Percentiles rank a stretch among this genome's conserved stretches.
Evolutionary conservation across 2,113 vertebrate genomes (phyloP).

Genomic region (Rhinopomastus cyanomelas): DNA sequence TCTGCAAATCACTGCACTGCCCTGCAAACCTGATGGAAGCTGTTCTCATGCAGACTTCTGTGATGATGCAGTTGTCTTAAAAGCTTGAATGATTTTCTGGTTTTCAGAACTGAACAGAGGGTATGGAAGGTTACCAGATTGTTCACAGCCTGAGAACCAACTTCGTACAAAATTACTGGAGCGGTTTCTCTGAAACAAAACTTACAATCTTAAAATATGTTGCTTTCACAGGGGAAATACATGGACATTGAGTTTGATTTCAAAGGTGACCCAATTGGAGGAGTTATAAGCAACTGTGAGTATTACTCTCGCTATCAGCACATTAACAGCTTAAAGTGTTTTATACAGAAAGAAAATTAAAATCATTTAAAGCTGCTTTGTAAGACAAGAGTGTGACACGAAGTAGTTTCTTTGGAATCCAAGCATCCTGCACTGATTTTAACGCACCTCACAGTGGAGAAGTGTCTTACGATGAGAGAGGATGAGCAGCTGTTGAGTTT

Average conservation of each 20-base stretch:
- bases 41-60: background rate
- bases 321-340: background rate
- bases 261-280: slow-evolving; percentile 96
- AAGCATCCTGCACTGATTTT: background rate
- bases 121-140: background rate
- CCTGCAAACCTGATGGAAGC: background rate
- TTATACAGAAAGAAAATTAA: background rate
- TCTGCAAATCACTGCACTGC: background rate
- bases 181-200: background rate
- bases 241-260: slow-evolving; percentile 99
- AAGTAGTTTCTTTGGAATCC: background rate
- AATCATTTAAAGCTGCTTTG: background rate
- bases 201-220: background rate
- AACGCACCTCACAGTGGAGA: background rate
- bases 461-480: background rate
- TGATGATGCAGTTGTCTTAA: background rate
- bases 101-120: background rate
- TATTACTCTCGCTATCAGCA: slow-evolving; percentile 43
- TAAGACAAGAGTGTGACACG: background rate
- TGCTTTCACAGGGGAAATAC: slow-evolving; percentile 91
- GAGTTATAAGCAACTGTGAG: slow-evolving; percentile 99
- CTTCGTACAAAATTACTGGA: background rate
- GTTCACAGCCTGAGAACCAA: background rate
- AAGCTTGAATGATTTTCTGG: background rate
- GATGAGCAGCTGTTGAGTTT: background rate